Evolutionary conservation across 2,113 vertebrate genomes (phyloP).

Genomic region (Jacana jacana): DNA sequence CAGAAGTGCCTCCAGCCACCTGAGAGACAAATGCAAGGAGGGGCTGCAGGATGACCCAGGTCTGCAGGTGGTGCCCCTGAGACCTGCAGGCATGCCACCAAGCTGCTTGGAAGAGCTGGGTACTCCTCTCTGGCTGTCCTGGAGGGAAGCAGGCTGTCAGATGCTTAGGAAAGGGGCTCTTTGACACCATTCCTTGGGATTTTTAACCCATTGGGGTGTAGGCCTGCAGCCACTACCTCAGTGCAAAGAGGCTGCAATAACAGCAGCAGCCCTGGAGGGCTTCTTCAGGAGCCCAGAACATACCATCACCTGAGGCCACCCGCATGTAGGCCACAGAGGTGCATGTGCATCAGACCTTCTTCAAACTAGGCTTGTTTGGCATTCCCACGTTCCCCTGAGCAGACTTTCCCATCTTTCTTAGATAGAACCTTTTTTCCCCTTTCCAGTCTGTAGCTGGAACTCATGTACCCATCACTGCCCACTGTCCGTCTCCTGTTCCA

Average conservation of each 20-base stretch:
- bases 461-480: neutral
- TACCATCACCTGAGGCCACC: neutral
- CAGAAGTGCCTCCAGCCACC: neutral
- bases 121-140: neutral
- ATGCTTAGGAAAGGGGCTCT: neutral
- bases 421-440: neutral
- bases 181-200: neutral
- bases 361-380: neutral
- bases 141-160: neutral
- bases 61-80: neutral
- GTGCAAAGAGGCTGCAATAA: neutral
- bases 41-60: neutral
- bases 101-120: neutral
- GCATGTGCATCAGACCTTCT: fast-evolving
- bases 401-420: neutral
- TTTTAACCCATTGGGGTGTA: neutral
- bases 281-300: neutral
- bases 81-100: neutral
- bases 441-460: neutral
- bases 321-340: neutral
- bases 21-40: neutral
- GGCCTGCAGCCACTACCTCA: neutral
- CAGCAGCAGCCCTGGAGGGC: neutral
- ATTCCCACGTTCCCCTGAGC: neutral
- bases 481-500: fast-evolving